Percentiles rank a stretch among this genome's conserved stretches.
Evolutionary conservation across 1,140 invertebrate species (phyloP).

Genomic region (Heterodera schachtii): DNA sequence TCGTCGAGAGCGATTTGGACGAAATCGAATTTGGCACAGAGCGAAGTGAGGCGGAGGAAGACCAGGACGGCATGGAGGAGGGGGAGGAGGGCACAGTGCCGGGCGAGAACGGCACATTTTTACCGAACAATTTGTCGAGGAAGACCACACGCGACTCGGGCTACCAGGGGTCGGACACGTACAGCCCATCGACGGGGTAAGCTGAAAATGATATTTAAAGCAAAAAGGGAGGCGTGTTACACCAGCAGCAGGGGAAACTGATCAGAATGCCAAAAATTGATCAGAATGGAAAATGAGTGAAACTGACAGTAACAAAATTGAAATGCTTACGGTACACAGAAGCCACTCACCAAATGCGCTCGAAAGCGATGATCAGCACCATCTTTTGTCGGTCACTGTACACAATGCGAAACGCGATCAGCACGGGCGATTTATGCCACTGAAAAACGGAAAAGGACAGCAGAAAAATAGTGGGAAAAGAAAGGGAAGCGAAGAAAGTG

Average conservation of each 20-base stretch:
- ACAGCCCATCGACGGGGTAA: constrained; percentile 21
- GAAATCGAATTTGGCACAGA: constrained; percentile 23
- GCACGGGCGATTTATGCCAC: background rate
- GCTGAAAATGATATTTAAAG: too few relatives aligned
- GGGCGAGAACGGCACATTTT: background rate
- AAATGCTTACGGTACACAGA: background rate
- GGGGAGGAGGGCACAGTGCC: background rate
- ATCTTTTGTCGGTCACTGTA: background rate
- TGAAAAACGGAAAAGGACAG: background rate
- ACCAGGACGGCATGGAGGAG: background rate
- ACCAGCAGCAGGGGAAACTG: too few relatives aligned
- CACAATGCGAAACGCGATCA: background rate
- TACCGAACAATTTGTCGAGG: background rate
- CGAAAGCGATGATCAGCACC: background rate
- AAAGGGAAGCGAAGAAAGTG: background rate
- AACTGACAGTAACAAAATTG: background rate
- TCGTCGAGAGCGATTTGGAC: constrained; percentile 48
- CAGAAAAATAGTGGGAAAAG: background rate
- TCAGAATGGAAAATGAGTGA: too few relatives aligned
- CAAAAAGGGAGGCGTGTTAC: too few relatives aligned
- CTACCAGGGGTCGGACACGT: constrained; percentile 26
- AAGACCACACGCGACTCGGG: constrained; percentile 28
- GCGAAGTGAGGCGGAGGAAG: constrained; percentile 14
- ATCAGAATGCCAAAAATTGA: background rate
- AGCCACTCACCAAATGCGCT: background rate